Evolutionary conservation across 2,113 vertebrate genomes (phyloP).

Genomic region (Macrotus californicus): DNA sequence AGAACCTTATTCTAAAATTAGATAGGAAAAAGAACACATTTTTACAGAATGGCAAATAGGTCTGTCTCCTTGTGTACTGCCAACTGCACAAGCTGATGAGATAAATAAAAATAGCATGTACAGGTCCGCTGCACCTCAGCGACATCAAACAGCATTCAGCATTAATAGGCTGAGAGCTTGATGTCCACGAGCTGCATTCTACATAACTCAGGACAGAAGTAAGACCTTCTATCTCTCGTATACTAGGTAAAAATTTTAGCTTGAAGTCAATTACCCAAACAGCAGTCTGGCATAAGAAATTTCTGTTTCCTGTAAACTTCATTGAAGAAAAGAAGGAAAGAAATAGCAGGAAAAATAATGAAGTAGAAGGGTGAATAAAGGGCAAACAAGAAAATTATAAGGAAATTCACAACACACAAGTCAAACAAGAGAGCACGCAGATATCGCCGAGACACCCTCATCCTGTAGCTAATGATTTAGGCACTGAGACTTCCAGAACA

Average conservation of each 20-base stretch:
- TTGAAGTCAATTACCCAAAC: conserved; percentile 18
- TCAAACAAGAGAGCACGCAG: conserved; percentile 68
- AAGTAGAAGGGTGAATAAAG: conserved; percentile 57
- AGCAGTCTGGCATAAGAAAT: background rate
- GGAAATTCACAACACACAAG: conserved; percentile 71
- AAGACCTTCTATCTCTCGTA: background rate
- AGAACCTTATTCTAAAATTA: conserved; percentile 27
- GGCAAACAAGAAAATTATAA: conserved; percentile 71
- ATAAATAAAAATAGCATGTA: background rate
- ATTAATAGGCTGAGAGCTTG: background rate
- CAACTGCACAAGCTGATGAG: background rate
- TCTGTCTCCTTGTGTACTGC: background rate
- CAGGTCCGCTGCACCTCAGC: background rate
- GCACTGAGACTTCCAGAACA: conserved; percentile 68
- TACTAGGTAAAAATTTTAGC: conserved; percentile 3
- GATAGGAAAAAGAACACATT: background rate
- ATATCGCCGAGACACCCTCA: conserved; percentile 73
- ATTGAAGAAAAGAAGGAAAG: background rate
- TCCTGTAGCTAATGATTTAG: conserved; percentile 65
- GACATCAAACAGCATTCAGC: background rate
- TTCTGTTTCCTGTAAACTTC: conserved; percentile 15
- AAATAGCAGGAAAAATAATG: conserved; percentile 15
- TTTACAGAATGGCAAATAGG: conserved; percentile 22
- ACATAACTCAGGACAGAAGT: conserved; percentile 17
- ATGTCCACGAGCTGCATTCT: background rate